Percentiles rank a stretch among this genome's conserved stretches.
phyloP scores from a whole-genome alignment of 2,797 vertebrate species.

The Remorina albescens region DNA sequence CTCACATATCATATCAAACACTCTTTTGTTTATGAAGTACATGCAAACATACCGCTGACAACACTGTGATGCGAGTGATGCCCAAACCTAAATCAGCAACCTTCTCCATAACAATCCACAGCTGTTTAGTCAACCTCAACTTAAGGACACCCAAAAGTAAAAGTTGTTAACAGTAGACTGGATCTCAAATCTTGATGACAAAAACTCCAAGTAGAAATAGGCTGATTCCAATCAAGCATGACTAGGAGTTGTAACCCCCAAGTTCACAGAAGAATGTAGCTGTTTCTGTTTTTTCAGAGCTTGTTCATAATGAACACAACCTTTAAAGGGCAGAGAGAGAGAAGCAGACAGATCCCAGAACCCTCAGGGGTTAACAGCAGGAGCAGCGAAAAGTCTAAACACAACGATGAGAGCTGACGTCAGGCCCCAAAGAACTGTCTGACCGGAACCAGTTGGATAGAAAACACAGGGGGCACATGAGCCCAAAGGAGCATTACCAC shows the following conservation, averaged over 20 bases:
- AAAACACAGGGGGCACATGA: conserved; percentile 29
- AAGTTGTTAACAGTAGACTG: conserved; percentile 17
- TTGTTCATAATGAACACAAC: conserved; percentile 69
- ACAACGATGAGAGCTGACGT: conserved; percentile 71
- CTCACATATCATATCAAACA: conserved; percentile 16
- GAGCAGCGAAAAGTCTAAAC: conserved; percentile 77
- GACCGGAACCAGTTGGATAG: conserved; percentile 57
- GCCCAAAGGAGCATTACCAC: neutral
- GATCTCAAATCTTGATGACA: conserved; percentile 45
- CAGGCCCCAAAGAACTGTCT: conserved; percentile 50
- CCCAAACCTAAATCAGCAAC: conserved; percentile 30
- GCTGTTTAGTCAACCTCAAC: conserved; percentile 11
- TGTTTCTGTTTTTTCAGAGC: conserved; percentile 53
- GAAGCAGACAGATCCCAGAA: conserved; percentile 80
- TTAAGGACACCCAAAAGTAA: conserved; percentile 10
- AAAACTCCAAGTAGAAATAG: conserved; percentile 25
- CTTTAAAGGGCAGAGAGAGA: conserved; percentile 84
- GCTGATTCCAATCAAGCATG: conserved; percentile 43
- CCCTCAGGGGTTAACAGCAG: conserved; percentile 79
- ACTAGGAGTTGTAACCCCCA: conserved; percentile 51
- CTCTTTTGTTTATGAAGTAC: conserved; percentile 10
- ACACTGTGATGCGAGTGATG: conserved; percentile 21
- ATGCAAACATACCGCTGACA: conserved; percentile 44
- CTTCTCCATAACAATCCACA: conserved; percentile 48
- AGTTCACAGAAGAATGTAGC: conserved; percentile 70